phyloP scores from a whole-genome alignment of 2,113 vertebrate species.

The Callipepla squamata region DNA sequence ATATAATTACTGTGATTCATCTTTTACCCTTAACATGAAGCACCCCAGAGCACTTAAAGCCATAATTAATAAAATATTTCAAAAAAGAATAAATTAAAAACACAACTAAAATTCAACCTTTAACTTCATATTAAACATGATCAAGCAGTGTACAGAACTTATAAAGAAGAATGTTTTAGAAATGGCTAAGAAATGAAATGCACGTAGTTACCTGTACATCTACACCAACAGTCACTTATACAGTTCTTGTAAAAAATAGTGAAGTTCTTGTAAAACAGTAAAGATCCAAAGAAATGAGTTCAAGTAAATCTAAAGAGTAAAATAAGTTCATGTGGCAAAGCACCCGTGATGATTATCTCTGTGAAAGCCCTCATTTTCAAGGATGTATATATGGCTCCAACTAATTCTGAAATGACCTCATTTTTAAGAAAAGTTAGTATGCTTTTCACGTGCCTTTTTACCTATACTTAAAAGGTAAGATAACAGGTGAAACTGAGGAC shows the following conservation, averaged over 20 bases:
- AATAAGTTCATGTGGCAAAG: not conserved
- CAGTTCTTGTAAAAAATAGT: not conserved
- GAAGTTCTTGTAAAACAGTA: not conserved
- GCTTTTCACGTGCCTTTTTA: not conserved
- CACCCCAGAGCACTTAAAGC: not conserved
- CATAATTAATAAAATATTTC: conserved; percentile 17
- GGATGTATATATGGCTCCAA: not conserved
- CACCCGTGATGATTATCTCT: not conserved
- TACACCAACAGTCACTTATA: not conserved
- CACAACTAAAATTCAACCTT: not conserved
- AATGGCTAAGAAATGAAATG: not conserved
- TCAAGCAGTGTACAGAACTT: not conserved
- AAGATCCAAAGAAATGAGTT: not conserved
- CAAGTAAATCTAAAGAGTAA: not conserved
- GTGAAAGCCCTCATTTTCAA: not conserved
- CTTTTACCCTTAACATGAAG: not conserved
- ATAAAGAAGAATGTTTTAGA: not conserved
- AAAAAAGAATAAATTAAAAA: not conserved
- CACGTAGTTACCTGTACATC: not conserved
- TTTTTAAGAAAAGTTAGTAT: not conserved
- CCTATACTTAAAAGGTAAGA: not conserved
- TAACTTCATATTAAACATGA: not conserved
- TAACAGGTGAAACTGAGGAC: not conserved
- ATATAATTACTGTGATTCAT: conserved; percentile 24
- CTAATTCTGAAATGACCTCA: not conserved